These are phyloP conservation scores for Neogale vison DNA, from an alignment of 2,113 vertebrate species.

Conservation along the genomic window DNA sequence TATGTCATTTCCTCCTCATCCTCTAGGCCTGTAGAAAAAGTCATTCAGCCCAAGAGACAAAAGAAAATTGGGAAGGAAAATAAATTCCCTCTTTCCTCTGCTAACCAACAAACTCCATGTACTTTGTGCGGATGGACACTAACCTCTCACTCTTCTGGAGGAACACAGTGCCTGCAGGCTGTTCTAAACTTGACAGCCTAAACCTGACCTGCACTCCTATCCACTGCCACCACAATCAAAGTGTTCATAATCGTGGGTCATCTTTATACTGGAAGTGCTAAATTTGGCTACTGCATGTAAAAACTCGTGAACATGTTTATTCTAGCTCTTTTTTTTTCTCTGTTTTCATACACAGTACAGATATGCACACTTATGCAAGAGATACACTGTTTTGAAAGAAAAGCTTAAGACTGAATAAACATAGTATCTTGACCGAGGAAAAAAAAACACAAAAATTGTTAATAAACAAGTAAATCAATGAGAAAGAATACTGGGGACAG, in stretches of 20 bases:
- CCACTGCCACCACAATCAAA: fast-evolving
- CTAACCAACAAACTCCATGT: not conserved
- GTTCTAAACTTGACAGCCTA: not conserved
- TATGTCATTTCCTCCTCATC: not conserved
- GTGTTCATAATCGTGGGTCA: not conserved
- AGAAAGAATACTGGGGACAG: not conserved
- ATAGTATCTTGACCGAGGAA: not conserved
- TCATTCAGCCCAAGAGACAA: not conserved
- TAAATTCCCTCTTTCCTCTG: not conserved
- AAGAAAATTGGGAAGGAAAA: not conserved
- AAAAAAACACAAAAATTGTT: not conserved
- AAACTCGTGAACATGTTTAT: not conserved
- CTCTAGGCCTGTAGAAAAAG: not conserved
- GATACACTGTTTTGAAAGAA: not conserved
- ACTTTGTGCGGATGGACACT: not conserved
- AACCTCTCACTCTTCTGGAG: not conserved
- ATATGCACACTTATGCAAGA: not conserved
- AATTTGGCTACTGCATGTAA: not conserved
- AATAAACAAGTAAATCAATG: not conserved
- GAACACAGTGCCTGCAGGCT: fast-evolving
- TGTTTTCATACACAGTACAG: not conserved
- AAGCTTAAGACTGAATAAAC: not conserved
- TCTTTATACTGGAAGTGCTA: not conserved
- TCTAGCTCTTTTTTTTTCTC: not conserved
- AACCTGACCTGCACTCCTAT: not conserved